Evolutionary conservation across 2,888 invertebrate genomes (phyloP).

Genomic region (Macrosoma leucophasiata): DNA sequence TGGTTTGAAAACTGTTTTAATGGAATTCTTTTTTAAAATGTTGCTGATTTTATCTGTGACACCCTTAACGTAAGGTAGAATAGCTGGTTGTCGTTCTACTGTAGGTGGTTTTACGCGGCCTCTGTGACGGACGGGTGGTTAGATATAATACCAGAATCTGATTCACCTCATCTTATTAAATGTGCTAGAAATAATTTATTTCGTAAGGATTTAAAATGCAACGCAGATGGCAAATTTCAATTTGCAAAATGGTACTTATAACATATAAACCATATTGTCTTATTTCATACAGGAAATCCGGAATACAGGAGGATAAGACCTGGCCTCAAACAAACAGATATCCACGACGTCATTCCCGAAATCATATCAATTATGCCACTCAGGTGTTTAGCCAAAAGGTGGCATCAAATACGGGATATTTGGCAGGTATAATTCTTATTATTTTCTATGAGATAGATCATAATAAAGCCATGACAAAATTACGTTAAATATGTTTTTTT

Average conservation of each 20-base stretch:
- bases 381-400: conserved; percentile 7
- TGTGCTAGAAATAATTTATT: too few relatives aligned
- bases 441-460: not conserved
- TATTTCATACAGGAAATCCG: not conserved
- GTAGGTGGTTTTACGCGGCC: too few relatives aligned
- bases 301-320: not conserved
- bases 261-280: too few relatives aligned
- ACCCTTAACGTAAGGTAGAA: too few relatives aligned
- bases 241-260: not conserved
- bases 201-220: not conserved
- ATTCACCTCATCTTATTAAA: not conserved
- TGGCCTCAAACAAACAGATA: not conserved
- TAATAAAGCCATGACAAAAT: not conserved
- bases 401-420: conserved; percentile 4
- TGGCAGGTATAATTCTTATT: conserved; percentile 1
- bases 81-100: too few relatives aligned
- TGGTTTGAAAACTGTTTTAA: too few relatives aligned
- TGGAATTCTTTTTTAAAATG: too few relatives aligned
- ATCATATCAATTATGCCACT: conserved; percentile 3
- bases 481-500: not conserved
- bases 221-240: not conserved
- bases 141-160: not conserved
- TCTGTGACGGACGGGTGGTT: too few relatives aligned
- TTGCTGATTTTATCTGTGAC: too few relatives aligned
- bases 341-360: not conserved